Conservation (phyloP, 37 sponge, comb jelly and placozoan genomes). For the Dysidea cf. avara region DNA sequence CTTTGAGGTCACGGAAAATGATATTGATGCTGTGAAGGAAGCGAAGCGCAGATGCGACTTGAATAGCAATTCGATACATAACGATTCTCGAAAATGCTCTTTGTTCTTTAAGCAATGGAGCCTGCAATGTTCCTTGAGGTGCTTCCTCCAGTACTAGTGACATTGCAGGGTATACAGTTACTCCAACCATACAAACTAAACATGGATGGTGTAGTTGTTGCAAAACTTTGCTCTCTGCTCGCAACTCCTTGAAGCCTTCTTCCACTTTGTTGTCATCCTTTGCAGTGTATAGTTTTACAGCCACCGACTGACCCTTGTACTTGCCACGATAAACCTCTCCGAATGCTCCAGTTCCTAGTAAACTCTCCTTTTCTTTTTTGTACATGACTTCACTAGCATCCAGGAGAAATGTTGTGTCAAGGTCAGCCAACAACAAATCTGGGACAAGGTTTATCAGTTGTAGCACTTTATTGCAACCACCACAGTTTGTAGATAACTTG, state of each 20-base stretch:
- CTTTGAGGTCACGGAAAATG: slow-evolving; percentile 51
- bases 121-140: slow-evolving; percentile 32
- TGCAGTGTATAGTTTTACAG: slow-evolving; percentile 63
- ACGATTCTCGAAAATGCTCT: slow-evolving; percentile 16
- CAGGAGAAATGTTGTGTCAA: too few relatives aligned
- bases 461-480: slow-evolving; percentile 30
- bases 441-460: slow-evolving; percentile 66
- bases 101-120: slow-evolving; percentile 9
- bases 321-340: slow-evolving; percentile 18
- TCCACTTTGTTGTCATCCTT: background rate
- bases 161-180: slow-evolving; percentile 9
- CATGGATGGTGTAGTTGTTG: slow-evolving; percentile 30
- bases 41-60: slow-evolving; percentile 33
- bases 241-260: slow-evolving; percentile 22
- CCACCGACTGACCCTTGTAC: slow-evolving; percentile 45
- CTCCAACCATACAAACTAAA: slow-evolving; percentile 46
- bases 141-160: slow-evolving; percentile 44
- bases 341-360: slow-evolving; percentile 15
- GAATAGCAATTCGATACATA: slow-evolving; percentile 31
- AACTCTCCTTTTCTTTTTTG: too few relatives aligned
- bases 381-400: too few relatives aligned
- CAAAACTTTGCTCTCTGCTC: slow-evolving; percentile 17
- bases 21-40: slow-evolving; percentile 19
- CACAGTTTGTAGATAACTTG: slow-evolving; percentile 43
- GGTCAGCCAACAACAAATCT: slow-evolving; percentile 79